These are phyloP conservation scores for Melikaiella ostensackeni DNA, from an alignment of 2,888 invertebrate species.

Conservation along the genomic window DNA sequence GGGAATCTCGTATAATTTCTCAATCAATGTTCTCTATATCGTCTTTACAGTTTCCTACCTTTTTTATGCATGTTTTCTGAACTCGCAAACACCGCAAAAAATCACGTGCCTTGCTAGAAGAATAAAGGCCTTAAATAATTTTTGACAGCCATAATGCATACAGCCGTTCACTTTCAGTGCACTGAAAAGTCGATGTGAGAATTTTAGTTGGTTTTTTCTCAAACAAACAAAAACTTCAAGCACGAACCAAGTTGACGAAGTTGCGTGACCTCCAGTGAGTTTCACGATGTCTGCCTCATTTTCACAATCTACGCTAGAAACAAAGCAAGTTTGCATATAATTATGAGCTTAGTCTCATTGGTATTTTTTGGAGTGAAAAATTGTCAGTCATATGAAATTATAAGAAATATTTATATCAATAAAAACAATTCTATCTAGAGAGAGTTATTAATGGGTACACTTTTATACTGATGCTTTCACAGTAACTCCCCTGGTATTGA, in stretches of 20 bases:
- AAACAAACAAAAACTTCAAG: constrained; percentile 8
- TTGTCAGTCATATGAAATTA: neutral
- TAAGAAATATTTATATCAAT: neutral
- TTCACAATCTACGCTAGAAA: no score
- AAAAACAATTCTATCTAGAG: no score
- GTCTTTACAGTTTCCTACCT: neutral
- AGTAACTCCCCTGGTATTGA: no score
- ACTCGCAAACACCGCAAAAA: constrained; percentile 13
- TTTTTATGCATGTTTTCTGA: constrained; percentile 31
- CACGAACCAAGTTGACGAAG: constrained; percentile 19
- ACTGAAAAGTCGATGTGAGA: constrained; percentile 3
- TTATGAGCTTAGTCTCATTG: neutral
- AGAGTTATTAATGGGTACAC: no score
- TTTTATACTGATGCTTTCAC: no score
- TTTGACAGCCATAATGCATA: constrained; percentile 4
- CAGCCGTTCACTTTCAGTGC: neutral
- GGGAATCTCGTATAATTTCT: constrained; percentile 17
- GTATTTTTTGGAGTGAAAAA: neutral
- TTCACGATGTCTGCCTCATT: neutral
- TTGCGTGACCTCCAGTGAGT: constrained; percentile 7
- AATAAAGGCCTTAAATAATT: constrained; percentile 30
- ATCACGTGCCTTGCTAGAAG: constrained; percentile 7
- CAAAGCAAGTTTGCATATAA: no score
- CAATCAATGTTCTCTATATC: constrained; percentile 33
- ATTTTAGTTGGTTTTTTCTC: constrained; percentile 7